phyloP scores from a whole-genome alignment of 1,140 invertebrate genomes.

The Pteromalus puparum region DNA sequence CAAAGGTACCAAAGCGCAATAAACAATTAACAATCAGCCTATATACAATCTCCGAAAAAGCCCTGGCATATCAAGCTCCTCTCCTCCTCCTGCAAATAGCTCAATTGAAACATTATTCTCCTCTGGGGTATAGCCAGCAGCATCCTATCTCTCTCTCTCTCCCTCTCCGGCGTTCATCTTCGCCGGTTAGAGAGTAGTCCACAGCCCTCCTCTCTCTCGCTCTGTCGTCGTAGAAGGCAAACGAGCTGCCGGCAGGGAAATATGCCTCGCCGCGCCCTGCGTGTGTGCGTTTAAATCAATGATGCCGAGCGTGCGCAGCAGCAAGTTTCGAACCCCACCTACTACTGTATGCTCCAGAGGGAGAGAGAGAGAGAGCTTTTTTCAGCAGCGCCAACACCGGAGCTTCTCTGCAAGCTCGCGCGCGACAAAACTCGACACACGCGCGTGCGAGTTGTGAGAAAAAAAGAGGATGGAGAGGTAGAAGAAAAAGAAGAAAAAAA shows the following conservation, averaged over 20 bases:
- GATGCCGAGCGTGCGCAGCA: conserved; percentile 70
- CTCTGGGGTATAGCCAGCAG: background rate
- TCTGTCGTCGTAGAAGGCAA: conserved; percentile 21
- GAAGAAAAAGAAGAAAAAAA: background rate
- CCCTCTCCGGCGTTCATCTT: conserved; percentile 35
- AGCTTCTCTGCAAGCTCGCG: no score
- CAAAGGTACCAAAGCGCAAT: no score
- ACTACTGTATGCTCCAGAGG: background rate
- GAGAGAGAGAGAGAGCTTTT: background rate
- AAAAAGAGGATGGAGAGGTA: background rate
- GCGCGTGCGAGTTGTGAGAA: background rate
- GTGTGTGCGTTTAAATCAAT: conserved; percentile 70
- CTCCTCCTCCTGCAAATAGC: conserved; percentile 6
- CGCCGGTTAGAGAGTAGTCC: conserved; percentile 21
- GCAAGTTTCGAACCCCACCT: background rate
- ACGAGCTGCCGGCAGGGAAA: conserved; percentile 21
- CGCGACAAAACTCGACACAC: background rate
- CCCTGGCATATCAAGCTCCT: background rate
- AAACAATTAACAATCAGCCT: no score
- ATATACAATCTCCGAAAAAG: background rate
- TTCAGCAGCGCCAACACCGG: background rate
- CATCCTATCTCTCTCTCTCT: background rate
- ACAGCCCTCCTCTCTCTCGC: conserved; percentile 5
- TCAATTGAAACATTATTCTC: conserved; percentile 44
- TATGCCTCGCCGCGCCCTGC: conserved; percentile 48